Conservation (phyloP, 2,113 vertebrate genomes). For the Callorhinus ursinus region DNA sequence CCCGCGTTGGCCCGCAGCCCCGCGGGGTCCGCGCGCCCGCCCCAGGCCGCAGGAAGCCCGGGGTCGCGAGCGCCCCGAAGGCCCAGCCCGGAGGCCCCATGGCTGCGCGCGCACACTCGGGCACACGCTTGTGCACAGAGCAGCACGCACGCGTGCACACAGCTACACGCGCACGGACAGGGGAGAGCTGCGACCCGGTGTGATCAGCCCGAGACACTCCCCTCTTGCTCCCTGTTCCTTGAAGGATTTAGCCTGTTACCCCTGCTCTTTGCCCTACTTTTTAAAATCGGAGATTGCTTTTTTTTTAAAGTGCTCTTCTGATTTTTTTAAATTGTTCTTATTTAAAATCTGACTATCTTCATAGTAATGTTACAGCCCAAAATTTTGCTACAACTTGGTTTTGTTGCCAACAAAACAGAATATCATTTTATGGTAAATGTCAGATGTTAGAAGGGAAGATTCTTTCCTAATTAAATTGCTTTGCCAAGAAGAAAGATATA, state of each 20-base stretch:
- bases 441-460: conserved; percentile 39
- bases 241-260: not conserved
- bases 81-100: not conserved
- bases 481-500: conserved; percentile 40
- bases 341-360: not conserved
- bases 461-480: conserved; percentile 63
- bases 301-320: not conserved
- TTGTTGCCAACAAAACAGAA: not conserved
- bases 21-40: not conserved
- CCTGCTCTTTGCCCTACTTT: not conserved
- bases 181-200: not conserved
- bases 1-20: not conserved
- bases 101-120: not conserved
- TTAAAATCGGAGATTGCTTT: conserved; percentile 16
- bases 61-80: not conserved
- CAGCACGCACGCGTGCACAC: too few species aligned
- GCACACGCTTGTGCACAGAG: not conserved
- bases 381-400: conserved; percentile 35
- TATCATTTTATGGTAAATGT: conserved; percentile 49
- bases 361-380: conserved; percentile 4
- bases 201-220: not conserved
- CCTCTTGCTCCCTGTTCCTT: not conserved
- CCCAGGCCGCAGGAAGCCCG: not conserved
- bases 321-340: not conserved
- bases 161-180: not conserved